Evolutionary conservation across 2,113 vertebrate species (phyloP), one percentile per base, ranked within the genome.

Genomic region (Oryzias woworae): DNA sequence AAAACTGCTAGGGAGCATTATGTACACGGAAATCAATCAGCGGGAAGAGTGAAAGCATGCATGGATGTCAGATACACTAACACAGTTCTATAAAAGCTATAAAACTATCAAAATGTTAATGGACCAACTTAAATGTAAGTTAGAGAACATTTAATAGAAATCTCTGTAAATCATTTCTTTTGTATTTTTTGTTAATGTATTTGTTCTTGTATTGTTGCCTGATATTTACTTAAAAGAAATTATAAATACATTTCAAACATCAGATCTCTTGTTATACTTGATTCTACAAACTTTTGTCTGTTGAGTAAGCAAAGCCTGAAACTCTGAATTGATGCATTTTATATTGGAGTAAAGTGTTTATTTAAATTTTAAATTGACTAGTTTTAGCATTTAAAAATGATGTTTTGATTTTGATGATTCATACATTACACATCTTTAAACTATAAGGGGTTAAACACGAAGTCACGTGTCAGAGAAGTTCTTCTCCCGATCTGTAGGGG

Each of bases 101-200:
- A 59, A 44, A 67, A 78, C 58, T 45, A 59, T 70, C 53, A 20
- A 58, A 46, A 22, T 69, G 58, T 69, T 77, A 53, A 66, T 73
- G 70, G 69, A 86, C 71, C 69, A 80, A 43, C 22, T 44, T 44
- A 67, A 58, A 53, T 83, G 69, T 83, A 80, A 65, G 61, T 64
- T 62, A 78, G 54, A 58, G 51, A 59, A 78, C 65, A 73, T 62
- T 58, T 81, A 78, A 81, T 78, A 77, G 70, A 80, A 76, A 75
- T 79, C 72, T 82, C 73, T 85, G 85, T 84, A 82, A 54, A 77
- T 74, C 56, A 58, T 53, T 55, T 68, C 69, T 80, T 87, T 82
- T 70, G 54, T 81, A 83, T 77, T 77, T 26, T 73, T 69, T 75
- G 75, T 81, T 86, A 80, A 85, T 78, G 85, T 83, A 82, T 83